phyloP scores from a whole-genome alignment of 2,113 vertebrate species.

The Neolamprologus tretocephalus region DNA sequence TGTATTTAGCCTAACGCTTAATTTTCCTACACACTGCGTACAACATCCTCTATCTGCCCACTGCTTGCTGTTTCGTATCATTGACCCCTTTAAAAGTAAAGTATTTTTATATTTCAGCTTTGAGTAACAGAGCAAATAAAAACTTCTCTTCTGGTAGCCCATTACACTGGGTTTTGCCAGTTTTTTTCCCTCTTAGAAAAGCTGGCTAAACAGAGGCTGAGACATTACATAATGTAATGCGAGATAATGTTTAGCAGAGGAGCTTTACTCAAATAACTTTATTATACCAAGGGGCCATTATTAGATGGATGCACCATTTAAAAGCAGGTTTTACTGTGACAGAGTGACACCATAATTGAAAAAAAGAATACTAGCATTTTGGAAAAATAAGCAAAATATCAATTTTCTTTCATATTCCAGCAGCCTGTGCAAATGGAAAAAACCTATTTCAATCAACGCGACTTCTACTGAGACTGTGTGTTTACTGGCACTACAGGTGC shows the following conservation, averaged over 20 bases:
- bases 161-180: not conserved
- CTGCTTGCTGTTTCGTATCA: not conserved
- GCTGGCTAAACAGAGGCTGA: not conserved
- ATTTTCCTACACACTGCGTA: not conserved
- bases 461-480: not conserved
- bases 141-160: not conserved
- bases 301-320: not conserved
- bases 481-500: not conserved
- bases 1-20: not conserved
- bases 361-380: not conserved
- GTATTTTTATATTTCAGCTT: not conserved
- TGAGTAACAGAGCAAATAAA: not conserved
- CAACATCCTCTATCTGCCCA: not conserved
- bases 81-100: not conserved
- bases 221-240: not conserved
- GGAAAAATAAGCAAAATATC: not conserved
- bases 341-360: not conserved
- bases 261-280: not conserved
- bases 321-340: not conserved
- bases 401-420: not conserved
- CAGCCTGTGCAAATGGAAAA: not conserved
- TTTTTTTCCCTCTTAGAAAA: not conserved
- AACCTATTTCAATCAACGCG: not conserved
- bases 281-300: not conserved
- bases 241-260: not conserved